Conservation (phyloP, 2,888 invertebrate species). For the Polyploca ridens region DNA sequence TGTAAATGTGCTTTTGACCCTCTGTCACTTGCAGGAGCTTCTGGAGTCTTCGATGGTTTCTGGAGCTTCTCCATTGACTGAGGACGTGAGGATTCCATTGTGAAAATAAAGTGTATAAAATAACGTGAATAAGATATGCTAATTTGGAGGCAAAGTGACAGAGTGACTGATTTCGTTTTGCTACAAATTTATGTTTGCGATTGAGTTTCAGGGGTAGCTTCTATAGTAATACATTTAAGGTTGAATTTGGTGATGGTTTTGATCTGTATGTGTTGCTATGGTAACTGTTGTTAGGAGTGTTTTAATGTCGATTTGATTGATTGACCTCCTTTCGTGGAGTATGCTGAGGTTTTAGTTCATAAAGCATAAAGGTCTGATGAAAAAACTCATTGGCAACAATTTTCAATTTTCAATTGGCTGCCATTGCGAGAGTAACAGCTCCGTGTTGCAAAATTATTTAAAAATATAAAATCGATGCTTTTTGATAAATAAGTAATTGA, state of each 20-base stretch:
- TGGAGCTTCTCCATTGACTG: neutral
- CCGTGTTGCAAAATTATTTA: no score
- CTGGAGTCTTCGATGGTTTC: neutral
- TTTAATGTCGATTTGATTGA: neutral
- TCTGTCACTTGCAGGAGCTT: neutral
- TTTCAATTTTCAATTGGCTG: no score
- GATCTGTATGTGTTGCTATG: constrained; percentile 29
- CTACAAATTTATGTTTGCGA: neutral
- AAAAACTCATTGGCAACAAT: no score
- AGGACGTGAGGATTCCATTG: neutral
- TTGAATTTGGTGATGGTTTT: constrained; percentile 13
- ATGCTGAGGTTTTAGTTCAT: neutral
- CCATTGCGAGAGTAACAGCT: no score
- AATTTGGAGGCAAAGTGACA: neutral
- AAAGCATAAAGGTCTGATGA: no score
- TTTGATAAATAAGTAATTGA: no score
- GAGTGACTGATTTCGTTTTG: neutral
- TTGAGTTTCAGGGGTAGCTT: neutral
- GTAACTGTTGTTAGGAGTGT: constrained; percentile 22
- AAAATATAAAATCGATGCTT: no score
- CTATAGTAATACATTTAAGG: constrained; percentile 21
- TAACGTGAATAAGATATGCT: neutral
- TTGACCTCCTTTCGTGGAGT: neutral
- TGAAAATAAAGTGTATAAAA: neutral
- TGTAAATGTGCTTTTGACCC: constrained; percentile 17